Evolutionary conservation across 2,113 vertebrate species (phyloP).

Genomic region (Hydrochoerus hydrochaeris): DNA sequence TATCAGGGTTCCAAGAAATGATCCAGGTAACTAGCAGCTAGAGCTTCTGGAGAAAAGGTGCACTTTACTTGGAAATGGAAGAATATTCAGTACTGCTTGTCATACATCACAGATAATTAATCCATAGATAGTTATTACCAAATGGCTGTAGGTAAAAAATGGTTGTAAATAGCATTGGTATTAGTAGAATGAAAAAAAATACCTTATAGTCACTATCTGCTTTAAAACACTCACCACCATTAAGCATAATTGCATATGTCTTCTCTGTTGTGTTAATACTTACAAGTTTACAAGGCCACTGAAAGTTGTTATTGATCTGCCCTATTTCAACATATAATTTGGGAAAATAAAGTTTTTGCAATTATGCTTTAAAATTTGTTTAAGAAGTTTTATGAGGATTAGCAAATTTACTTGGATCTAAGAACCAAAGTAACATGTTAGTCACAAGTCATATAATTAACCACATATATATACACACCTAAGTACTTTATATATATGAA

Average conservation of each 20-base stretch:
- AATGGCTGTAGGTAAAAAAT: slow-evolving; percentile 50
- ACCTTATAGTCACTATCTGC: slow-evolving; percentile 2
- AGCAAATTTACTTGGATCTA: slow-evolving; percentile 48
- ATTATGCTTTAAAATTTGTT: slow-evolving; percentile 60
- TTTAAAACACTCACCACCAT: slow-evolving; percentile 20
- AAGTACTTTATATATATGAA: background rate
- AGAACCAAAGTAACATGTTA: slow-evolving; percentile 47
- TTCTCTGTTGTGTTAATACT: slow-evolving; percentile 38
- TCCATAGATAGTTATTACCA: background rate
- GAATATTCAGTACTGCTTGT: slow-evolving; percentile 6
- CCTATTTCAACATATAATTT: slow-evolving; percentile 29
- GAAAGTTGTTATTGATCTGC: background rate
- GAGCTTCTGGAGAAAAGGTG: slow-evolving; percentile 20
- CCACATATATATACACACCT: background rate
- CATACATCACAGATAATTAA: slow-evolving; percentile 37
- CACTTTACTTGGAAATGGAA: slow-evolving; percentile 56
- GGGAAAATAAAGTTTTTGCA: slow-evolving; percentile 26
- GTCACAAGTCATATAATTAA: slow-evolving; percentile 47
- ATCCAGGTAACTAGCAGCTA: slow-evolving; percentile 28
- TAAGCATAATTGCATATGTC: slow-evolving; percentile 30
- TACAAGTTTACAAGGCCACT: background rate
- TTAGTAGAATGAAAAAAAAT: background rate
- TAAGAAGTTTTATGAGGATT: slow-evolving; percentile 45
- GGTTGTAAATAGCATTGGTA: slow-evolving; percentile 39
- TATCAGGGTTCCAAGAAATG: slow-evolving; percentile 33